These are phyloP conservation scores for Hirtodrosophila alboralis DNA, from an alignment of 2,888 invertebrate species.

Conservation along the genomic window DNA sequence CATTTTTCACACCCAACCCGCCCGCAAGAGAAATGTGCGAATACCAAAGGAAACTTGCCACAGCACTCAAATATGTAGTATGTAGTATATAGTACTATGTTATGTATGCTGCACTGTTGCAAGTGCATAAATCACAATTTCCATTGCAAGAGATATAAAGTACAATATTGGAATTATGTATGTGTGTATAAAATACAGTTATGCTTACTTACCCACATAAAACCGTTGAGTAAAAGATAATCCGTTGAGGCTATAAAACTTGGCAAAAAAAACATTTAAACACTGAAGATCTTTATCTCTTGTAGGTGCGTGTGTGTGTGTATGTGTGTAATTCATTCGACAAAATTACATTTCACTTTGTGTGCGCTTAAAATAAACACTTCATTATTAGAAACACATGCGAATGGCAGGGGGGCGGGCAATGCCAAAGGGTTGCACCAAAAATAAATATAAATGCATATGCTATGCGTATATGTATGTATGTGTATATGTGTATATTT, in stretches of 20 bases:
- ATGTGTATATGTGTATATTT: neutral
- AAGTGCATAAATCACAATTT: slow-evolving; percentile 69
- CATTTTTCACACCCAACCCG: slow-evolving; percentile 60
- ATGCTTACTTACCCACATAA: too few relatives aligned
- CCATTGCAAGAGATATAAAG: slow-evolving; percentile 13
- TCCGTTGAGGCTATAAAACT: too few relatives aligned
- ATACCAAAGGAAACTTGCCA: slow-evolving; percentile 13
- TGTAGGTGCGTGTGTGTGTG: too few relatives aligned
- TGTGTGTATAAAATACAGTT: neutral
- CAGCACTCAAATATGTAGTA: slow-evolving; percentile 21
- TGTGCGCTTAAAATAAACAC: slow-evolving; percentile 72
- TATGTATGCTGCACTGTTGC: too few relatives aligned
- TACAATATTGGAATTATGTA: slow-evolving; percentile 28
- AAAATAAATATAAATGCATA: slow-evolving; percentile 43
- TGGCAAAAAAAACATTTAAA: too few relatives aligned
- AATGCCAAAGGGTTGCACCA: slow-evolving; percentile 25
- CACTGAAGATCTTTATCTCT: too few relatives aligned
- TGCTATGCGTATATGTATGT: slow-evolving; percentile 1
- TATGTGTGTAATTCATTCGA: too few relatives aligned
- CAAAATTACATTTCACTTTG: slow-evolving; percentile 51
- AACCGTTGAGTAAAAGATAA: too few relatives aligned
- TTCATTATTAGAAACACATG: slow-evolving; percentile 76
- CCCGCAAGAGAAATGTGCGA: slow-evolving; percentile 24
- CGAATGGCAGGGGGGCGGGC: slow-evolving; percentile 16
- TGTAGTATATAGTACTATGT: too few relatives aligned